A percentile compares a stretch with the other conserved stretches of the same genome.
Conservation (phyloP, 2,888 invertebrate species). For the Drosophila meridionalis region DNA sequence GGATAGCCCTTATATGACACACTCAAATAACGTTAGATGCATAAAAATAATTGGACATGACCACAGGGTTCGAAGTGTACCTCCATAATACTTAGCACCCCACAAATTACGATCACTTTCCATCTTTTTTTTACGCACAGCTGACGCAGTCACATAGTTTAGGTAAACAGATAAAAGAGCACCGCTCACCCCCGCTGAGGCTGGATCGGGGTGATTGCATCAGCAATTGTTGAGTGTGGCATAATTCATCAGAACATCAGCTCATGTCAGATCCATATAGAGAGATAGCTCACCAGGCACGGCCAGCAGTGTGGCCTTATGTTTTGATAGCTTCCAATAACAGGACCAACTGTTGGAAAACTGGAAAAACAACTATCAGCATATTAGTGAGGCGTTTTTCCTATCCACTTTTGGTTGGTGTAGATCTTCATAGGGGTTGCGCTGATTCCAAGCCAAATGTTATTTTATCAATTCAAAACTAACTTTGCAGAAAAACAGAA, state of each 20-base stretch:
- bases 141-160: constrained; percentile 54
- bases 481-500: not conserved
- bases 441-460: constrained; percentile 60
- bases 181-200: constrained; percentile 22
- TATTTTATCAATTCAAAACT: constrained; percentile 22
- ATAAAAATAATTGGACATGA: constrained; percentile 39
- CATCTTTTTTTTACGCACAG: constrained; percentile 37
- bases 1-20: constrained; percentile 14
- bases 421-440: constrained; percentile 20
- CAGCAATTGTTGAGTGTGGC: constrained; percentile 67
- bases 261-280: constrained; percentile 48
- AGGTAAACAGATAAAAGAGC: constrained; percentile 23
- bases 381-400: constrained; percentile 41
- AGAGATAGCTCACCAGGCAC: constrained; percentile 14
- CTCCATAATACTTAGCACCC: constrained; percentile 42
- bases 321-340: constrained; percentile 15
- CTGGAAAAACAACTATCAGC: constrained; percentile 15
- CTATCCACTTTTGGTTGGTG: constrained; percentile 11
- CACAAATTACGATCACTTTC: constrained; percentile 35
- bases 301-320: not conserved
- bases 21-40: constrained; percentile 9
- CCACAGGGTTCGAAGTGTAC: constrained; percentile 55
- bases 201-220: constrained; percentile 47
- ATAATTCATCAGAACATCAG: constrained; percentile 56
- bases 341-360: constrained; percentile 57